These are phyloP conservation scores for Lordiphosa fenestrarum DNA, from an alignment of 2,888 invertebrate genomes.

Conservation along the genomic window DNA sequence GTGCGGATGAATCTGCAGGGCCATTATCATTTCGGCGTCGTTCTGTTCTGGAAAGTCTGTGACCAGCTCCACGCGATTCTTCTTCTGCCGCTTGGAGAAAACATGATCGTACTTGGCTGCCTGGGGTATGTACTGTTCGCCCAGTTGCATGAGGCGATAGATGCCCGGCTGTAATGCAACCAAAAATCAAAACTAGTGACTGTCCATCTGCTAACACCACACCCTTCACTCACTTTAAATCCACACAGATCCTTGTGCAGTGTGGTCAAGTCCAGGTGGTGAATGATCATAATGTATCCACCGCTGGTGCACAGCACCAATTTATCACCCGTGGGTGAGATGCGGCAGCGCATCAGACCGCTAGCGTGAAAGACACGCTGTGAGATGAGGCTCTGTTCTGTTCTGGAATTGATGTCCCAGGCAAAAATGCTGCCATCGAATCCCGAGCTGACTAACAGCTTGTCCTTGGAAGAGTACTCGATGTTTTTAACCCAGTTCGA, in stretches of 20 bases:
- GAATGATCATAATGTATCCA: conserved; percentile 93
- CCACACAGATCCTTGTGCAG: conserved; percentile 90
- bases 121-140: conserved; percentile 89
- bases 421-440: conserved; percentile 96
- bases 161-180: conserved; percentile 86
- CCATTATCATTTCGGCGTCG: conserved; percentile 94
- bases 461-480: conserved; percentile 92
- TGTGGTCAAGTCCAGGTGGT: conserved; percentile 90
- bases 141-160: conserved; percentile 93
- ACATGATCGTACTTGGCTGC: conserved; percentile 91
- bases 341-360: conserved; percentile 86
- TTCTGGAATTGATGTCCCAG: conserved; percentile 95
- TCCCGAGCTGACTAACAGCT: conserved; percentile 93
- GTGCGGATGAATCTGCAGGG: conserved; percentile 83
- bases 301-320: conserved; percentile 95
- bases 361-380: conserved; percentile 93
- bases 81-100: conserved; percentile 86
- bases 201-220: neutral
- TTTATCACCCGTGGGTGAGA: conserved; percentile 92
- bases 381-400: conserved; percentile 88
- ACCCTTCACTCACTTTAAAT: conserved; percentile 85
- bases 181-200: neutral
- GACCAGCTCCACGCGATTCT: conserved; percentile 94
- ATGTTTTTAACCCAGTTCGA: conserved; percentile 98
- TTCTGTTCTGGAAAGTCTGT: conserved; percentile 93